These are phyloP conservation scores for Anaspis maculata DNA, from an alignment of 2,888 invertebrate genomes.

Conservation along the genomic window DNA sequence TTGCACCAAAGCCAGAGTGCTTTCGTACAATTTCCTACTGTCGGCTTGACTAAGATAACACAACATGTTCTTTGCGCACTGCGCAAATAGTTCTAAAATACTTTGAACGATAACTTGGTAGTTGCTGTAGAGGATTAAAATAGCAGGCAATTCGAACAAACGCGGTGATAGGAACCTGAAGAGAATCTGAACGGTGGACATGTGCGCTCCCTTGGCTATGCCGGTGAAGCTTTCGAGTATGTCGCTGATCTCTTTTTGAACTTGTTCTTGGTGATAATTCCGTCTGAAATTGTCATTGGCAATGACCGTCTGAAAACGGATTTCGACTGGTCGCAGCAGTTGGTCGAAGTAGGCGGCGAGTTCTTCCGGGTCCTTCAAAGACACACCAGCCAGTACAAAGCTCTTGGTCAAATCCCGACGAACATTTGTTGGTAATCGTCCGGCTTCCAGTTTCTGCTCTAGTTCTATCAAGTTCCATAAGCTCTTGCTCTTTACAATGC, in stretches of 20 bases:
- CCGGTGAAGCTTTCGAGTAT: conserved; percentile 71
- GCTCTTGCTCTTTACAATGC: conserved; percentile 49
- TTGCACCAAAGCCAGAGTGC: conserved; percentile 61
- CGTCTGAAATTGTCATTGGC: conserved; percentile 31
- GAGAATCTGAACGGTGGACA: conserved; percentile 41
- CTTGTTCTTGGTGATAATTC: conserved; percentile 48
- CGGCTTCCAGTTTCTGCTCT: conserved; percentile 45
- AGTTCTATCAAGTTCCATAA: conserved; percentile 48
- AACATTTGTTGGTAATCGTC: conserved; percentile 49
- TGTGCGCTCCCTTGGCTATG: conserved; percentile 51
- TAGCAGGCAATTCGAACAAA: conserved; percentile 58
- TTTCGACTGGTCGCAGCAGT: conserved; percentile 44
- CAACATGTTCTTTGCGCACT: conserved; percentile 62
- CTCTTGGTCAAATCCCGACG: conserved; percentile 64
- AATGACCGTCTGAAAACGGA: conserved; percentile 48
- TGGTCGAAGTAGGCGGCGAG: conserved; percentile 33
- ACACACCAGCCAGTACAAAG: conserved; percentile 58
- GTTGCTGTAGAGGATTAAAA: conserved; percentile 62
- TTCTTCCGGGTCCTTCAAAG: conserved; percentile 34
- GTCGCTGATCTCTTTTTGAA: conserved; percentile 61
- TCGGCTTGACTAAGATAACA: conserved; percentile 53
- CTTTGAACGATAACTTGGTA: conserved; percentile 72
- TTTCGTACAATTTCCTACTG: conserved; percentile 57
- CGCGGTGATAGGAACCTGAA: conserved; percentile 56
- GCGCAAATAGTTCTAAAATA: conserved; percentile 63